These are phyloP conservation scores for Glaucomys volans DNA, from an alignment of 2,113 vertebrate genomes.

Conservation along the genomic window DNA sequence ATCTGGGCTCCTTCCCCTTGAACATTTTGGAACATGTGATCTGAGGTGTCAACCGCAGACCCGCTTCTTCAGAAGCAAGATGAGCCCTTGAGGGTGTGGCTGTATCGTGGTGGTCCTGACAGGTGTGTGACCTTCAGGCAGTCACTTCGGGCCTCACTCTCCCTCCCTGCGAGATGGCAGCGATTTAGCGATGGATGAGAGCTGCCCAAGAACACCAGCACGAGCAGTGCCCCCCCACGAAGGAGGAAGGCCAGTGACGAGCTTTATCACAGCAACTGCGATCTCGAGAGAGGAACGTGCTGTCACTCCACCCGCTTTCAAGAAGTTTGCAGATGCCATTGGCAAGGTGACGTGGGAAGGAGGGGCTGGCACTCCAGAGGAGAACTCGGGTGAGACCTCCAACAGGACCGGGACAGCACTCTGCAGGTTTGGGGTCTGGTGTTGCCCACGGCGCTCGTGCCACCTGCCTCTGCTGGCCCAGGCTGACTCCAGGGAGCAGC, in stretches of 20 bases:
- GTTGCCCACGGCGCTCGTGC: not conserved
- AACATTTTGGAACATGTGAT: not conserved
- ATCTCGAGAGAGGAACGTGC: no score
- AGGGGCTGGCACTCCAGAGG: not conserved
- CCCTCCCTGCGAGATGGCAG: not conserved
- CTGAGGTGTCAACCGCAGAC: not conserved
- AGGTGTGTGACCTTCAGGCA: not conserved
- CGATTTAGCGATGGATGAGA: no score
- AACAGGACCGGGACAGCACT: not conserved
- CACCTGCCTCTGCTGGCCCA: rapidly evolving
- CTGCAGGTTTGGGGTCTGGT: not conserved
- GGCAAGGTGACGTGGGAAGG: not conserved
- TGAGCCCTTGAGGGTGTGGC: not conserved
- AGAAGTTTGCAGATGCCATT: not conserved
- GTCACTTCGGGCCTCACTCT: not conserved
- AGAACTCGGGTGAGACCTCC: not conserved
- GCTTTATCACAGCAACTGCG: no score
- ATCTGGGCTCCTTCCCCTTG: not conserved
- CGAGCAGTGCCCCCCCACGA: no score
- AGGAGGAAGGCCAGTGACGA: no score
- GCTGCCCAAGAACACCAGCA: no score
- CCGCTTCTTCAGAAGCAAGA: not conserved
- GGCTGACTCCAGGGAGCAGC: not conserved
- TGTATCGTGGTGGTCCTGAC: rapidly evolving
- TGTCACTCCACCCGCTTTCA: not conserved